Conservation (phyloP, 2,797 vertebrate genomes). For the Podarcis siculus region DNA sequence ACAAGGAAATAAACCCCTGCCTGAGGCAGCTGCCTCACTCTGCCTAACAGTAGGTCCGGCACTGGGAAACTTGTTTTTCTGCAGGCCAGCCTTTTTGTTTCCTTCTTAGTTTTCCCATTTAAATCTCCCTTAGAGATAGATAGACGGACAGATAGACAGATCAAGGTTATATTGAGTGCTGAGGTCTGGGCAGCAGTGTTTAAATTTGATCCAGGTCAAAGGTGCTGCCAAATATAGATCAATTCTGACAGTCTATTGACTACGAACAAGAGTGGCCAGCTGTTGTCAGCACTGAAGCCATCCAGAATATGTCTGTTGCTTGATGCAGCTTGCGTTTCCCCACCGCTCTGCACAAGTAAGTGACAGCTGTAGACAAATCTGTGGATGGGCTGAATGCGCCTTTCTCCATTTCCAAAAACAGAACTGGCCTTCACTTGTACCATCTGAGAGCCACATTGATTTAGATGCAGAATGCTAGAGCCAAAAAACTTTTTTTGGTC, state of each 20-base stretch:
- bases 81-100: not conserved
- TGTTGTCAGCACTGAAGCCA: conserved; percentile 55
- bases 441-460: conserved; percentile 37
- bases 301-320: conserved; percentile 51
- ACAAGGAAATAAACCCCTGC: not conserved
- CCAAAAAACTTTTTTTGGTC: conserved; percentile 44
- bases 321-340: conserved; percentile 40
- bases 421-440: conserved; percentile 45
- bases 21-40: not conserved
- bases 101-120: not conserved
- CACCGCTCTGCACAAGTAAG: conserved; percentile 6
- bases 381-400: conserved; percentile 42
- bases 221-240: conserved; percentile 51
- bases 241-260: conserved; percentile 48
- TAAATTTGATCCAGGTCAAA: conserved; percentile 43
- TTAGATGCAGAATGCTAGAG: conserved; percentile 40
- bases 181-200: conserved; percentile 20
- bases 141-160: not conserved
- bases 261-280: conserved; percentile 61
- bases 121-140: not conserved
- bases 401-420: conserved; percentile 64
- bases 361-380: conserved; percentile 66
- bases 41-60: not conserved
- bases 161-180: conserved; percentile 21
- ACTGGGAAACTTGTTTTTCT: not conserved